Conservation (phyloP, 2,888 invertebrate species). For the Eupeodes latifasciatus region DNA sequence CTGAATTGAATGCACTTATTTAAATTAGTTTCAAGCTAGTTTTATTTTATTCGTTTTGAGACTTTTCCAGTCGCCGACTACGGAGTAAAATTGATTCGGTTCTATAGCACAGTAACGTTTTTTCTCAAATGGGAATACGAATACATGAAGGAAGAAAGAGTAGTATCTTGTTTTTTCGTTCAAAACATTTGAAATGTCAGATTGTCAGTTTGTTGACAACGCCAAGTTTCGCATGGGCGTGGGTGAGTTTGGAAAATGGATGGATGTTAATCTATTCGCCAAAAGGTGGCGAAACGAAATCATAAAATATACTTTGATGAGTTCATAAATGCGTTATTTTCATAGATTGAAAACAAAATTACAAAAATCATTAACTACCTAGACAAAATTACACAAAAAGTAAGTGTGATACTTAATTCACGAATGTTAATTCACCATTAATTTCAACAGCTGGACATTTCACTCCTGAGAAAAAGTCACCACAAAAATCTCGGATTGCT, state of each 20-base stretch:
- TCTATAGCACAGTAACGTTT: conserved; percentile 57
- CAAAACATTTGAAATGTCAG: conserved; percentile 68
- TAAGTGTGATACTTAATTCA: too few species aligned
- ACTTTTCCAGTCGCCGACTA: background rate
- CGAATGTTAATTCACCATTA: too few species aligned
- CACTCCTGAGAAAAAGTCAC: too few species aligned
- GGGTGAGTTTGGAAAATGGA: conserved; percentile 53
- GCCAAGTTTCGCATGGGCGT: conserved; percentile 52
- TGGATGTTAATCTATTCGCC: background rate
- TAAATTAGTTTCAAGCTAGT: conserved; percentile 29
- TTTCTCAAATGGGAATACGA: conserved; percentile 36
- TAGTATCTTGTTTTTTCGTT: conserved; percentile 60
- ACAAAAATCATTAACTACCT: too few species aligned
- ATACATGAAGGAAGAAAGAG: background rate
- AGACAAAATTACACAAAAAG: too few species aligned
- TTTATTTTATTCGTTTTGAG: conserved; percentile 14
- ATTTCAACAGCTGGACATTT: too few species aligned
- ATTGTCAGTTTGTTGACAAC: conserved; percentile 60
- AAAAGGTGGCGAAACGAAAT: conserved; percentile 33
- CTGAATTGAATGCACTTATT: conserved; percentile 14
- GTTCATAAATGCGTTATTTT: background rate
- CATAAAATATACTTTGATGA: background rate
- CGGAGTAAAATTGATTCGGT: conserved; percentile 31
- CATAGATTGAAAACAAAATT: too few species aligned
- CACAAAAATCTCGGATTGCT: too few species aligned